Evolutionary conservation across 53 echinoderm and acorn worm genomes (phyloP).

Genomic region (Pentamera pediparva): DNA sequence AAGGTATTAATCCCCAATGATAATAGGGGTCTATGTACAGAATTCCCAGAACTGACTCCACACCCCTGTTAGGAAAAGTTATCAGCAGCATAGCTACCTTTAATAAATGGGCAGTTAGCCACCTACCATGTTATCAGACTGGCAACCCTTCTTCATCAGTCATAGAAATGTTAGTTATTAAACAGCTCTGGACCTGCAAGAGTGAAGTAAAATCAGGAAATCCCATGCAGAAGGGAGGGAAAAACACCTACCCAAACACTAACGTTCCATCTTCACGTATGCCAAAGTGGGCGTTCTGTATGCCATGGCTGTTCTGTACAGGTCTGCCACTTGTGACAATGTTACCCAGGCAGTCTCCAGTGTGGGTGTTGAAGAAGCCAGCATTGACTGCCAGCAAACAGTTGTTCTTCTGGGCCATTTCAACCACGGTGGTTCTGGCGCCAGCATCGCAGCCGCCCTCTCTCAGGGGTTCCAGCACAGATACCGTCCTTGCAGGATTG

Average conservation of each 20-base stretch:
- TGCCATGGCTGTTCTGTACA: constrained; percentile 60
- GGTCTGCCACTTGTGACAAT: constrained; percentile 66
- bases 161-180: not conserved
- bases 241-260: constrained; percentile 71
- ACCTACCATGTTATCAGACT: no score
- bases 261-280: constrained; percentile 76
- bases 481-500: constrained; percentile 61
- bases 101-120: no score
- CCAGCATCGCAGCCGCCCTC: constrained; percentile 58
- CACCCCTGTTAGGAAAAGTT: no score
- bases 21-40: not conserved
- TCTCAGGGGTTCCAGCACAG: constrained; percentile 72
- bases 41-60: no score
- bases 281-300: constrained; percentile 98
- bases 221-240: not conserved
- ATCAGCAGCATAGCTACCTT: no score
- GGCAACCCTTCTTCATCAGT: not conserved
- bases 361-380: constrained; percentile 84
- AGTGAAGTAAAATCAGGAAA: not conserved
- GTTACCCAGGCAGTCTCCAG: constrained; percentile 86
- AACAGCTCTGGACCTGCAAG: not conserved
- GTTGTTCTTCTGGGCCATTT: constrained; percentile 57
- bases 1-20: not conserved
- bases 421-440: constrained; percentile 50
- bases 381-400: constrained; percentile 87